Evolutionary conservation across 2,888 invertebrate genomes (phyloP), one percentile per base, ranked within the genome.

Genomic region (Apomyelois bistriatella): DNA sequence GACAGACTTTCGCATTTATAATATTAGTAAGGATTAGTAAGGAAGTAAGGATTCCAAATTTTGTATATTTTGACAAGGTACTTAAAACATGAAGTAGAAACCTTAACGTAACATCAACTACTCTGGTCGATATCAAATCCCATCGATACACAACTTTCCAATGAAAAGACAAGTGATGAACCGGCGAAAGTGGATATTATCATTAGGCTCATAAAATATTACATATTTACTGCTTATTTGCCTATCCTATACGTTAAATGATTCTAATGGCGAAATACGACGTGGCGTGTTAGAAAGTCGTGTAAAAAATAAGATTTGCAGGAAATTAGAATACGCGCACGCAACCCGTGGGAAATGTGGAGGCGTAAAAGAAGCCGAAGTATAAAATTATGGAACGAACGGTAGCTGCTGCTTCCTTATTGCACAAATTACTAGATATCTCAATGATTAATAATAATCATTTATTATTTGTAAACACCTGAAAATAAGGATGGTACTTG

Each of bases 141-240:
- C 46, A 15, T 46, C 16, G 42, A 48, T 17, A 41, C 22, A 48
- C 28, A 54, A 47, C 35, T 10, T 46, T 46, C 46, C 30, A 28
- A 30, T 9, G 13, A 17, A 8, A 5, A 15, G 38, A 40, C 48
- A 52, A 42, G 48, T 52, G 55, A 43, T 49, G 38, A 32, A 16
- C 37, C 30, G 30, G 52, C 3, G 46, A 46, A 46, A 46, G 46
- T 46, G 46, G 16, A 38, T 47, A 28, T 48, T 48, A 48, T 37
- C 37, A 37, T 10, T 22, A 10, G n/a, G 48, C 48, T 28, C 48
- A 55, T 55, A 58, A 55, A 58, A 52, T 52, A 43, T 42, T 28
- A 28, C 42, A 28, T 28, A 55, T 55, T 55, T 49, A 22, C 22
- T 32, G 10, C 32, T 2, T 32, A 9, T 32, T 32, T 32, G 55